Conservation (phyloP, 1,140 invertebrate genomes). For the Psix sp. region DNA sequence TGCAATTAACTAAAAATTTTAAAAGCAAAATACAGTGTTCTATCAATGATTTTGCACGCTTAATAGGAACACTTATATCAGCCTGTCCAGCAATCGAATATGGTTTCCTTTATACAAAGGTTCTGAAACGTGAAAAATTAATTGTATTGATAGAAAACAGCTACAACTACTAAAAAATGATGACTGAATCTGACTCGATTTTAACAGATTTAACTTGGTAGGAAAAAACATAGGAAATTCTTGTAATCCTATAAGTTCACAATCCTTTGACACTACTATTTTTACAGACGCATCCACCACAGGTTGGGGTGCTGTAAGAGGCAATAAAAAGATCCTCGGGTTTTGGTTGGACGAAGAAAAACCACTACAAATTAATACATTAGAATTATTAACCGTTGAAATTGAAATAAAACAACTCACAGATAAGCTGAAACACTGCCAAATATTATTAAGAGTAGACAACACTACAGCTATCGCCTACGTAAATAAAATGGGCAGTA, state of each 20-base stretch:
- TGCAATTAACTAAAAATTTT: not conserved
- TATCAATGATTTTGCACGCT: slow-evolving; percentile 20
- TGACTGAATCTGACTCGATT: not conserved
- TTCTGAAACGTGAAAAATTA: not conserved
- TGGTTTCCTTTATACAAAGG: not conserved
- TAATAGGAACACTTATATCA: slow-evolving; percentile 8
- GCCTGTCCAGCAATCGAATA: slow-evolving; percentile 9
- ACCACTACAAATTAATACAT: not conserved
- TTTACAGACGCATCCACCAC: slow-evolving; percentile 2
- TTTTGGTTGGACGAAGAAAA: slow-evolving; percentile 2
- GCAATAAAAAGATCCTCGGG: not conserved
- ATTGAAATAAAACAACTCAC: not conserved
- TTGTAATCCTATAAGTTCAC: not conserved
- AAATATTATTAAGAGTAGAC: slow-evolving; percentile 22
- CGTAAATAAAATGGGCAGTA: slow-evolving; percentile 20
- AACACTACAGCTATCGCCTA: slow-evolving; percentile 24
- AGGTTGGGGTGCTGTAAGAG: slow-evolving; percentile 7
- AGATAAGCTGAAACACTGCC: not conserved
- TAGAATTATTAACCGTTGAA: not conserved
- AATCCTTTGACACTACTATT: slow-evolving; percentile 1
- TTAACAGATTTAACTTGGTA: slow-evolving; percentile 2
- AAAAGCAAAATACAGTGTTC: not conserved
- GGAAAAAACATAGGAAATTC: slow-evolving; percentile 1
- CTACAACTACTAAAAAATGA: not conserved
- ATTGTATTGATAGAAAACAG: not conserved